Percentiles rank a stretch among this genome's conserved stretches.
Evolutionary conservation across 2,888 invertebrate species (phyloP).

Genomic region (Campoplex nolae): DNA sequence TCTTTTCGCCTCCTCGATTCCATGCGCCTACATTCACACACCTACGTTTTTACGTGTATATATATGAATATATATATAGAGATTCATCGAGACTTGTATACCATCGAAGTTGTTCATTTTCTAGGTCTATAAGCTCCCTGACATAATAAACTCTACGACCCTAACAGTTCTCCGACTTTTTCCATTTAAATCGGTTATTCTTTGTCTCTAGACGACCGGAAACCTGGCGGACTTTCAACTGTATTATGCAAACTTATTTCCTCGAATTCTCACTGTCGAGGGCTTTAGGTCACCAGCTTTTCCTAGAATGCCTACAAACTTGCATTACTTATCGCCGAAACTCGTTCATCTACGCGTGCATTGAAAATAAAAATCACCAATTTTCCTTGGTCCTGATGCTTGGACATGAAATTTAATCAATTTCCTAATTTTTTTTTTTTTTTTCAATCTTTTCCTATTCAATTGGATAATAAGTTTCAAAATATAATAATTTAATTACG

Average conservation of each 20-base stretch:
- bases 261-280: conserved; percentile 63
- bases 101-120: conserved; percentile 3
- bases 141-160: conserved; percentile 23
- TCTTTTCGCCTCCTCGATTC: conserved; percentile 18
- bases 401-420: not conserved
- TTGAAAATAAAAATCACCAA: not conserved
- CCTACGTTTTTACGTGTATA: not conserved
- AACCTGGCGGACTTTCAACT: conserved; percentile 37
- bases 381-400: not conserved
- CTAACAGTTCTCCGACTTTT: conserved; percentile 16
- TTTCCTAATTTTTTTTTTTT: no score
- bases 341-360: not conserved
- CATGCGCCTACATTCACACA: conserved; percentile 4
- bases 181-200: conserved; percentile 15
- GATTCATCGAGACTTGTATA: conserved; percentile 8
- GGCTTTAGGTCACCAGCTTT: conserved; percentile 42
- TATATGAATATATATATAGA: no score
- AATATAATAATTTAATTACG: no score
- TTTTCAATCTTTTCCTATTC: no score
- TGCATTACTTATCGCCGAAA: not conserved
- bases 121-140: conserved; percentile 31
- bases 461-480: no score
- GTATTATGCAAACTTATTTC: conserved; percentile 53
- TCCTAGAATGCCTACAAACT: conserved; percentile 13
- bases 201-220: conserved; percentile 48